Conservation (phyloP, 2,113 vertebrate species). For the Sinocyclocheilus rhinocerous region DNA sequence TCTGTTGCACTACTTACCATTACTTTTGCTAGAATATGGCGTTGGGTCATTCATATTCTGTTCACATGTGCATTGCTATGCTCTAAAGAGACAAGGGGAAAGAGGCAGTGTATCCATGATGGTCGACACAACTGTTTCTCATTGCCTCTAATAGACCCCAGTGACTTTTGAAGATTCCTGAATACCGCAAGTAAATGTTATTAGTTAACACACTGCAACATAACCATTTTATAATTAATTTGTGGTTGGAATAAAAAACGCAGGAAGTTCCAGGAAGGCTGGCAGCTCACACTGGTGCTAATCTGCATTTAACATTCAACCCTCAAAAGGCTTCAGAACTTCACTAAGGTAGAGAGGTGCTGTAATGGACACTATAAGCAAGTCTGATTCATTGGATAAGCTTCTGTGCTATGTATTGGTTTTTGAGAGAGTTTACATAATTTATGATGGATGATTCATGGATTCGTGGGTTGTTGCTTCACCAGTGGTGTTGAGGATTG, state of each 20-base stretch:
- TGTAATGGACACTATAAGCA: slow-evolving; percentile 22
- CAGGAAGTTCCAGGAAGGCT: slow-evolving; percentile 29
- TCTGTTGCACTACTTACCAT: slow-evolving; percentile 61
- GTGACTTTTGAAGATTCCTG: slow-evolving; percentile 41
- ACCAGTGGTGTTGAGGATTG: slow-evolving; percentile 46
- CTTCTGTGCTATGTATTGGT: slow-evolving; percentile 44
- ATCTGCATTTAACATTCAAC: slow-evolving; percentile 51
- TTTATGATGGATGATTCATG: slow-evolving; percentile 61
- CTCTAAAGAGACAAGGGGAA: slow-evolving; percentile 56
- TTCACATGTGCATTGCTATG: slow-evolving; percentile 57
- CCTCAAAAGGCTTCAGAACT: slow-evolving; percentile 28
- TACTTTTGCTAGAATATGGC: slow-evolving; percentile 61
- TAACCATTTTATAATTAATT: slow-evolving; percentile 27
- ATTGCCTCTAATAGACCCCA: slow-evolving; percentile 47
- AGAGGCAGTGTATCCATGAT: slow-evolving; percentile 45
- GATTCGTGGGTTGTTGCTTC: slow-evolving; percentile 59
- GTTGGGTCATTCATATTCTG: slow-evolving; percentile 63
- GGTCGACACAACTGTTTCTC: slow-evolving; percentile 39
- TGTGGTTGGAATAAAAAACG: slow-evolving; percentile 15
- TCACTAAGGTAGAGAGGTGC: slow-evolving; percentile 34
- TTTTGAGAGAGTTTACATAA: slow-evolving; percentile 50
- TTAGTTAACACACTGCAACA: slow-evolving; percentile 41
- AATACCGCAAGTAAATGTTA: slow-evolving; percentile 32
- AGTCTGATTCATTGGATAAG: slow-evolving; percentile 23
- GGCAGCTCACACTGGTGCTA: slow-evolving; percentile 39